Evolutionary conservation across 2,797 vertebrate species (phyloP).

Genomic region (Urosaurus nigricauda): DNA sequence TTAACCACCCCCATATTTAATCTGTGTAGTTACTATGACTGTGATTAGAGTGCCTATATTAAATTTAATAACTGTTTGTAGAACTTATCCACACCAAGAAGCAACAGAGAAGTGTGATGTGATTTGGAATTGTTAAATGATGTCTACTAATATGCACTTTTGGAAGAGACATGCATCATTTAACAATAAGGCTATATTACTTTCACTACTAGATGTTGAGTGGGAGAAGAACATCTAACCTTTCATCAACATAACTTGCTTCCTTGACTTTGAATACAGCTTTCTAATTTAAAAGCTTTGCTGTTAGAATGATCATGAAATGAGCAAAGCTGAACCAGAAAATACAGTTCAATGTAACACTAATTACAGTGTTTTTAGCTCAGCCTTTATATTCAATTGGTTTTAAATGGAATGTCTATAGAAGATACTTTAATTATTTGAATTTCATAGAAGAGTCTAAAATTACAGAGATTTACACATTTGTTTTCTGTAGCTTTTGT

Average conservation of each 20-base stretch:
- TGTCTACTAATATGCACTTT: no score
- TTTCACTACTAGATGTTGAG: background rate
- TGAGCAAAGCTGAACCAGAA: background rate
- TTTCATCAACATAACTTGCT: background rate
- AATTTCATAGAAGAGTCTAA: background rate
- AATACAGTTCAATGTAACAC: background rate
- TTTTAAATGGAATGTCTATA: background rate
- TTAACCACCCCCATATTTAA: background rate
- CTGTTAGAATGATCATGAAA: conserved; percentile 1
- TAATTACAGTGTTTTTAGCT: background rate
- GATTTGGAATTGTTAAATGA: no score
- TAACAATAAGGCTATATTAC: background rate
- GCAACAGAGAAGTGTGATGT: no score
- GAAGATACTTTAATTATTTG: background rate
- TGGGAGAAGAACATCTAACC: background rate
- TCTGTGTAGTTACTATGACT: background rate
- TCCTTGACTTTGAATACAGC: conserved; percentile 5
- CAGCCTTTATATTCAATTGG: background rate
- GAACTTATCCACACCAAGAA: no score
- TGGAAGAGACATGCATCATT: background rate
- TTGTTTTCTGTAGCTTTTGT: background rate
- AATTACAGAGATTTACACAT: background rate
- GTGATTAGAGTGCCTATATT: background rate
- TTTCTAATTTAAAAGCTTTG: background rate
- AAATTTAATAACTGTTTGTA: background rate